Evolutionary conservation across 2,797 vertebrate species (phyloP).

Genomic region (Arrhamphus sclerolepis): DNA sequence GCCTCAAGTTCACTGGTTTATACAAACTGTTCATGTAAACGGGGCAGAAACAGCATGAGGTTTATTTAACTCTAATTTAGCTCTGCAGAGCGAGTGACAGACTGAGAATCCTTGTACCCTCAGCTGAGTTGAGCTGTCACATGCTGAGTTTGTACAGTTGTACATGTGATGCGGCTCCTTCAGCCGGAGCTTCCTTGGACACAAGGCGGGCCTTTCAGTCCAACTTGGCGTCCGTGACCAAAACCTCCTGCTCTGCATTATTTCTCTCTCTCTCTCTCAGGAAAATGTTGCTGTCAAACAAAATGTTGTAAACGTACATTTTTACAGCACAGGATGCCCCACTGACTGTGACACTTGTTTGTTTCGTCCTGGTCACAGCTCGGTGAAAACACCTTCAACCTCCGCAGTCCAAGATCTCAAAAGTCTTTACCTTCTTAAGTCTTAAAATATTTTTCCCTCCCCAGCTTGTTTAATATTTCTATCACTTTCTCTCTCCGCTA

Average conservation of each 20-base stretch:
- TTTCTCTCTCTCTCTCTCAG: conserved; percentile 15
- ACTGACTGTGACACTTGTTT: conserved; percentile 9
- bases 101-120: conserved; percentile 11
- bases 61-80: no score
- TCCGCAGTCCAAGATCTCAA: conserved; percentile 14
- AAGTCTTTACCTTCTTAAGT: conserved; percentile 40
- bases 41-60: no score
- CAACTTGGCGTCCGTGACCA: conserved; percentile 9
- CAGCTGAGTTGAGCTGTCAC: conserved; percentile 9
- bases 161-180: conserved; percentile 16
- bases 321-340: conserved; percentile 12
- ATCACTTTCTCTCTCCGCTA: conserved; percentile 37
- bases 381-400: conserved; percentile 24
- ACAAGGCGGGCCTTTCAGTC: neutral
- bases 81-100: conserved; percentile 15
- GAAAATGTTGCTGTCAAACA: conserved; percentile 16
- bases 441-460: conserved; percentile 53
- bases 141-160: neutral
- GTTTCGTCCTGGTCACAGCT: conserved; percentile 1
- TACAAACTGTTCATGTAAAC: no score
- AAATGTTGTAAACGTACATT: conserved; percentile 16
- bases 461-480: conserved; percentile 24
- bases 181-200: conserved; percentile 9
- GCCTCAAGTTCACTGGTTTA: conserved; percentile 1
- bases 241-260: conserved; percentile 13